Evolutionary conservation across 53 echinoderm and acorn worm species (phyloP).

Genomic region (Luidia sarsii): DNA sequence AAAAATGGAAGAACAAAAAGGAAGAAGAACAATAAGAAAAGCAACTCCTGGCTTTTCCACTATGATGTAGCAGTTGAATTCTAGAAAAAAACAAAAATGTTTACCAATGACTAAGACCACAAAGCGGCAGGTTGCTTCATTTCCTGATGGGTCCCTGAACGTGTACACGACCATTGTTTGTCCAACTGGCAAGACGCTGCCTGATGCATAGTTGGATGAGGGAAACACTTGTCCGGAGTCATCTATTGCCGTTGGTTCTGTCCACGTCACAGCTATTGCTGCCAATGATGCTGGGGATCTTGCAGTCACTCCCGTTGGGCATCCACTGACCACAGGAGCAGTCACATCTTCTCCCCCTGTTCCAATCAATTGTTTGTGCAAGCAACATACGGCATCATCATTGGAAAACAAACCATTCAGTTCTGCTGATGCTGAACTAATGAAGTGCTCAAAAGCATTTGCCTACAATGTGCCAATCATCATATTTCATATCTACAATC

Average conservation of each 20-base stretch:
- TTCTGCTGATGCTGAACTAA: too few species aligned
- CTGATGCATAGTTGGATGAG: conserved; percentile 19
- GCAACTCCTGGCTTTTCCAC: too few species aligned
- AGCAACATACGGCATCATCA: too few species aligned
- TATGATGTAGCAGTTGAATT: too few species aligned
- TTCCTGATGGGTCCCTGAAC: conserved; percentile 50
- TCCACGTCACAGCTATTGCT: not conserved
- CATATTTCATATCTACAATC: not conserved
- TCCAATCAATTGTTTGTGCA: too few species aligned
- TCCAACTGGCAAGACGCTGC: conserved; percentile 23
- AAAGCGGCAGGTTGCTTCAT: conserved; percentile 48
- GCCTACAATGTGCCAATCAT: too few species aligned
- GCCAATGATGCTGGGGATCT: not conserved
- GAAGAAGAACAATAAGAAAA: too few species aligned
- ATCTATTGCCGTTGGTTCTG: conserved; percentile 11
- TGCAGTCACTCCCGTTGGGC: conserved; percentile 9
- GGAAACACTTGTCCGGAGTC: not conserved
- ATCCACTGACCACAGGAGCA: conserved; percentile 40
- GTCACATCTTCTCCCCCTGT: conserved; percentile 23
- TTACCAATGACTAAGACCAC: conserved; percentile 49
- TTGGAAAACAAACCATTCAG: too few species aligned
- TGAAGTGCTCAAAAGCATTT: too few species aligned
- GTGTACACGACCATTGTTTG: conserved; percentile 32
- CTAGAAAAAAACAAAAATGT: not conserved
- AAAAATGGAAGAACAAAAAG: too few species aligned